Base-by-base conservation (phyloP, 2,113 vertebrate species). In the Oncorhynchus masou region DNA sequence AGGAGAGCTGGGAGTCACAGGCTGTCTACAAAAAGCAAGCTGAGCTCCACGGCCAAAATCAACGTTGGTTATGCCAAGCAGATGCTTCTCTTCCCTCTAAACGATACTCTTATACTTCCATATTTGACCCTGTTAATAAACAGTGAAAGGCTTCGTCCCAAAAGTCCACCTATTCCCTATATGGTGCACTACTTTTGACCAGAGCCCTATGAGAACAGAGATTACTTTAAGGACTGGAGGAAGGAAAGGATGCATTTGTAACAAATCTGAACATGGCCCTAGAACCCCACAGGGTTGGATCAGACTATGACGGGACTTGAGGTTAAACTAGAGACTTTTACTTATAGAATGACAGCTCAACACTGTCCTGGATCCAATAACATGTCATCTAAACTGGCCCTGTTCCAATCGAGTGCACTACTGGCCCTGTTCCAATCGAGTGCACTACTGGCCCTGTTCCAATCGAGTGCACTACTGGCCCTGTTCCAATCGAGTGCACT, bases 11-110 rank as follows among this genome's bases (percentile, higher is more conserved):
- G 76, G 80, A 70, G 57, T 83, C 84, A 77, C 83, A 85, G 87
- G 78, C 65, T 59, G 83, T 73, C 84, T 82, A 79, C 79, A 84
- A 78, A 88, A 84, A 86, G 84, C 85, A n/a, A 80, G 29, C 62
- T 29, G 64, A 84, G 82, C 60, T 67, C 73, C 0, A 25, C 1
- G 24, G 85, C 90, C 91, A 90, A 90, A 73, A 81, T 80, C 86
- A 92, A 88, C 89, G 88, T 2, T 2, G 4, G n/a, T 68, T n/a
- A 60, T 81, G 85, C 57, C 11, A 31, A 81, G 79, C 79, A 87
- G 79, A 83, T 81, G 84, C 75, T 81, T 85, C 79, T 89, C 74
- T 66, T 77, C 77, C 81, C 9, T 29, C n/a, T 15, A n/a, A n/a
- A 87, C 85, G 73, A 79, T 34, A 27, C 70, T 80, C 79, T 45